These are phyloP conservation scores for Cabera pusaria DNA, from an alignment of 2,888 invertebrate genomes.

Conservation along the genomic window DNA sequence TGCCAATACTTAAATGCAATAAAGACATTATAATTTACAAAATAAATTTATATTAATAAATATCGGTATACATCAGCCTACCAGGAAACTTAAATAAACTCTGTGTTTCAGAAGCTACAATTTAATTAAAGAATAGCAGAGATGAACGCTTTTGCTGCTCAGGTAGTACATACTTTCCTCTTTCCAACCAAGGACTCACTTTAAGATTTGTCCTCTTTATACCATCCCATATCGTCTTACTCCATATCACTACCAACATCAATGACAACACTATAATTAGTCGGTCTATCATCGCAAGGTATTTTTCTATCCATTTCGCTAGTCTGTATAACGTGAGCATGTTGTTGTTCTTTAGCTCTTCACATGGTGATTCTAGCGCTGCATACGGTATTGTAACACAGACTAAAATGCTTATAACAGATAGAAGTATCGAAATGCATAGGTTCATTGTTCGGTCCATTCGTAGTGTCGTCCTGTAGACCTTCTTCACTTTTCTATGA, in stretches of 20 bases:
- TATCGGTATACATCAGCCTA: too few relatives aligned
- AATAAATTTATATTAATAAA: too few relatives aligned
- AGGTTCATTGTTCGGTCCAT: conserved; percentile 40
- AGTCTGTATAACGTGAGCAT: conserved; percentile 31
- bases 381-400: conserved; percentile 51
- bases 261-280: conserved; percentile 41
- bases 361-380: conserved; percentile 44
- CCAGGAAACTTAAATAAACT: too few relatives aligned
- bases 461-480: conserved; percentile 34
- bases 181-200: conserved; percentile 51
- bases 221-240: conserved; percentile 42
- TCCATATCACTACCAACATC: conserved; percentile 37
- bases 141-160: background rate
- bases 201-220: conserved; percentile 47
- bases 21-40: too few relatives aligned
- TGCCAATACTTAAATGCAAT: too few relatives aligned
- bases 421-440: conserved; percentile 47
- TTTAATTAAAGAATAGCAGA: too few relatives aligned
- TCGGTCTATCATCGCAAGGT: conserved; percentile 42
- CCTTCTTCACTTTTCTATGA: conserved; percentile 37
- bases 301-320: conserved; percentile 34
- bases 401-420: conserved; percentile 42
- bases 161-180: conserved; percentile 41
- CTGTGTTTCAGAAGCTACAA: too few relatives aligned
- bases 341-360: conserved; percentile 36